A percentile compares a stretch with the other conserved stretches of the same genome.
Conservation (phyloP, 2,888 invertebrate genomes). For the Luffia ferchaultella region DNA sequence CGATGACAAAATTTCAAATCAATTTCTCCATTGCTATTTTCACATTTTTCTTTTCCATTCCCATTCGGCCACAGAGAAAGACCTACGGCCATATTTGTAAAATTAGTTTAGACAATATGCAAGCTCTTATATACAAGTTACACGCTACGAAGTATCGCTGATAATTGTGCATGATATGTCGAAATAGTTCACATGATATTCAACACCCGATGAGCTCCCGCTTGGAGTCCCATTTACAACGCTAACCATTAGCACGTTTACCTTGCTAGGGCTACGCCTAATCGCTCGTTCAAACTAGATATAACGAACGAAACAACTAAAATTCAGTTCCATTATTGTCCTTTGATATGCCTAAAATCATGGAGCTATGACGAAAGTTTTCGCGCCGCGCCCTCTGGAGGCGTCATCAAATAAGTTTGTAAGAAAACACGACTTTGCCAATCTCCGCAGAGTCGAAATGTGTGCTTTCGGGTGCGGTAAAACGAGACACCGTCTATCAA, state of each 20-base stretch:
- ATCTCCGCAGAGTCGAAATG: no score
- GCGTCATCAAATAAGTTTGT: no score
- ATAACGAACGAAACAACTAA: neutral
- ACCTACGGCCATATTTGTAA: neutral
- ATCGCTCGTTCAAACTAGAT: neutral
- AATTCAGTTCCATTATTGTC: neutral
- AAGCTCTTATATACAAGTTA: neutral
- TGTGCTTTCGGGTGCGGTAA: no score
- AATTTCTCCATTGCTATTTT: no score
- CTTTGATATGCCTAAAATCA: neutral
- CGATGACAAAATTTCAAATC: no score
- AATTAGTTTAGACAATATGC: neutral
- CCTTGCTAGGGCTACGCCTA: neutral
- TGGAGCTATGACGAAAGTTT: no score
- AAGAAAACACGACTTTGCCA: no score
- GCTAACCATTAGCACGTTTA: neutral
- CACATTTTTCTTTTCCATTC: no score
- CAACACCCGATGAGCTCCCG: neutral
- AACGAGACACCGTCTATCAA: no score
- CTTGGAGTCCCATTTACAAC: neutral
- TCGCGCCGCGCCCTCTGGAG: no score
- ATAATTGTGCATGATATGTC: neutral
- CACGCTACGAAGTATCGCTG: neutral
- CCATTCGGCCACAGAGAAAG: no score
- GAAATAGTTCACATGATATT: neutral